These are phyloP conservation scores for Hesperia comma DNA, from an alignment of 2,888 invertebrate genomes.

Conservation along the genomic window DNA sequence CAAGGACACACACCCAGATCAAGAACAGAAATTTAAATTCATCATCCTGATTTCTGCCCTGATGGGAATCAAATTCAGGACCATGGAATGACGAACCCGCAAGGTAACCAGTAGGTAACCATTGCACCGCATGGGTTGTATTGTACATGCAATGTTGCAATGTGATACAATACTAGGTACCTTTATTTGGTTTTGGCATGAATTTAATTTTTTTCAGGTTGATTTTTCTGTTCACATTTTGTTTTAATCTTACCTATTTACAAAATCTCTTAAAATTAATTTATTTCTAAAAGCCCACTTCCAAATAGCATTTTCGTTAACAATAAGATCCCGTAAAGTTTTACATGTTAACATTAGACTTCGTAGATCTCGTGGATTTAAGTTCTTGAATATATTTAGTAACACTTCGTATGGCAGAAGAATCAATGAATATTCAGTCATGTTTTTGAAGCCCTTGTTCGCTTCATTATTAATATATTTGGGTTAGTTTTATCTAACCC, in stretches of 20 bases:
- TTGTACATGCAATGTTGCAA: no score
- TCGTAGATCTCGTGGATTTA: constrained; percentile 57
- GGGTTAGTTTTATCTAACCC: no score
- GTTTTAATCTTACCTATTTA: constrained; percentile 9
- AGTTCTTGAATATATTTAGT: constrained; percentile 58
- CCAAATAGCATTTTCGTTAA: constrained; percentile 65
- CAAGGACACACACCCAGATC: no score
- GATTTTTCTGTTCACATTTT: neutral
- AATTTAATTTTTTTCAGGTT: no score
- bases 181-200: no score
- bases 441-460: constrained; percentile 31
- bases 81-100: no score
- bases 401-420: constrained; percentile 66
- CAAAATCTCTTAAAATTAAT: constrained; percentile 51
- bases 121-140: no score
- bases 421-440: constrained; percentile 46
- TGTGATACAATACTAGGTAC: no score
- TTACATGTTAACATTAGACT: constrained; percentile 70
- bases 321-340: constrained; percentile 56
- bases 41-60: no score
- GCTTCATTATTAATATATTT: neutral
- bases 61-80: no score
- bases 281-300: constrained; percentile 49
- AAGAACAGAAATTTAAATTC: no score
- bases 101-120: no score